A percentile compares a stretch with the other conserved stretches of the same genome.
phyloP scores from a whole-genome alignment of 2,888 invertebrate species.

The Acrocera orbiculus region DNA sequence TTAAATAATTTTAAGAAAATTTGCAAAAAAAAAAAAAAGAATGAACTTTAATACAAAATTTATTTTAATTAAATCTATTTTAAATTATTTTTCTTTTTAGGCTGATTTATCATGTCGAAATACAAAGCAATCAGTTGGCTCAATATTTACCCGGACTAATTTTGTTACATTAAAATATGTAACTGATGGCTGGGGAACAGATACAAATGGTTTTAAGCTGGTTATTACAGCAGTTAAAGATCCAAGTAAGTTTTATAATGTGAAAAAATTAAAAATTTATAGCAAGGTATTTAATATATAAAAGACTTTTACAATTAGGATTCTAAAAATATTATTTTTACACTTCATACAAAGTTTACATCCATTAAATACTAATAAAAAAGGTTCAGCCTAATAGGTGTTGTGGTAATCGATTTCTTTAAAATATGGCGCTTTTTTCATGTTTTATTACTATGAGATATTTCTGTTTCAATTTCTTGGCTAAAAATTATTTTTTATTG shows the following conservation, averaged over 20 bases:
- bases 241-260: constrained; percentile 53
- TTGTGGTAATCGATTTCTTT: too few relatives aligned
- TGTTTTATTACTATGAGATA: too few relatives aligned
- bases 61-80: constrained; percentile 1
- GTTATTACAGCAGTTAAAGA: constrained; percentile 90
- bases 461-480: too few relatives aligned
- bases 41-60: background rate
- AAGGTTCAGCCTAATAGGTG: too few relatives aligned
- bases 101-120: constrained; percentile 81
- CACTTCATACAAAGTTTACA: too few relatives aligned
- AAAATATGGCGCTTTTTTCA: too few relatives aligned
- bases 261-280: background rate
- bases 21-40: too few relatives aligned
- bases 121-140: constrained; percentile 73
- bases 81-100: constrained; percentile 38
- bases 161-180: constrained; percentile 87
- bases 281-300: background rate
- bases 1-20: too few relatives aligned
- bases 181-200: constrained; percentile 84
- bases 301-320: too few relatives aligned
- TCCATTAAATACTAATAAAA: too few relatives aligned
- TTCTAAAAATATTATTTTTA: too few relatives aligned
- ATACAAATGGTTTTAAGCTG: constrained; percentile 79
- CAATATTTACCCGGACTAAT: constrained; percentile 80
- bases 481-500: too few relatives aligned